Base-by-base conservation (phyloP, 2,888 invertebrate species). In the Diarsia mendica region DNA sequence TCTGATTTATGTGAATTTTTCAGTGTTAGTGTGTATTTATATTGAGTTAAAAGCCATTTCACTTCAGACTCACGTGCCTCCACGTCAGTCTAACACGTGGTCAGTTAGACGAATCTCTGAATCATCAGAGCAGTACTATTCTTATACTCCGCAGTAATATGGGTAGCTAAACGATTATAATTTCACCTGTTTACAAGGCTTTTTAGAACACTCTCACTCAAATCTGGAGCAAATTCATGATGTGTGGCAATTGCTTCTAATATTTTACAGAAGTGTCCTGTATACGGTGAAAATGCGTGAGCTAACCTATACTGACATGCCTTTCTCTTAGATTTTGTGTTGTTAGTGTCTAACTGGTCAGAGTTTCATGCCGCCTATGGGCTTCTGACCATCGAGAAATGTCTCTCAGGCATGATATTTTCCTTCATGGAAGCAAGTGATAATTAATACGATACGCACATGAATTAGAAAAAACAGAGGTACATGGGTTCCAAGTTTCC, bases 21-120 rank as follows among this genome's bases (percentile, higher is more conserved):
- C 69, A 55, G n/a, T 63, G n/a, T 76, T 68, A 67, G 68, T 68
- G 64, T 44, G 75, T 75, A 80, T 85, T 87, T 85, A 80, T 75
- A 77, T 77, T 70, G 79, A 85, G 86, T 84, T 88, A 88, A 84
- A 89, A 87, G 85, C 85, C 72, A 87, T 87, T 87, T 87, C 72
- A 79, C 74, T 83, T 86, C 70, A 82, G 78, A 67, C 73, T 82
- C 88, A 86, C 89, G 89, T 85, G 89, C 84, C 84, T 76, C 69
- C 79, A 83, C 76, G 78, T 83, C 84, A 87, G 78, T 79, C 69
- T 58, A 66, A 64, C 84, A 84, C 89, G 89, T 88, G 89, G 87
- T 86, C 65, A 49, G 83, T 82, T 77, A 81, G 55, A 72, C 74
- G 80, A 84, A 85, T 87, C 78, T 85, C 63, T 85, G 88, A 87